phyloP scores from a whole-genome alignment of 1,140 invertebrate species.

The Asobara japonica region DNA sequence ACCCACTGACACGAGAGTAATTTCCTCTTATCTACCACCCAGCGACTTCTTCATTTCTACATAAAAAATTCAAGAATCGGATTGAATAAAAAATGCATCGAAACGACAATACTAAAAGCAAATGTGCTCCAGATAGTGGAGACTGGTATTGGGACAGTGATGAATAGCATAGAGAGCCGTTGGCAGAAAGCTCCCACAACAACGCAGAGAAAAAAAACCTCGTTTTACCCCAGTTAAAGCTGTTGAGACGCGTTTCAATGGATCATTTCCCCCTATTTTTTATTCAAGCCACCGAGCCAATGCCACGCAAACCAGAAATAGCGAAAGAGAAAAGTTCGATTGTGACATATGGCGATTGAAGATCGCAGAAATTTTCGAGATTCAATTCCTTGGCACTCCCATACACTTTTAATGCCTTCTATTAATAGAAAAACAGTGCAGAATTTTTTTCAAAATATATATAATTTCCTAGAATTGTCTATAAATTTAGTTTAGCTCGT shows the following conservation, averaged over 20 bases:
- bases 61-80: background rate
- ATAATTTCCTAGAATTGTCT: no score
- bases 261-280: background rate
- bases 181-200: background rate
- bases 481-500: no score
- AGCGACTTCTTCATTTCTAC: no score
- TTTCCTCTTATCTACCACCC: no score
- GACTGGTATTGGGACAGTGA: conserved; percentile 8
- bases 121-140: conserved; percentile 11
- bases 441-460: no score
- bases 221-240: conserved; percentile 8
- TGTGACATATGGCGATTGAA: background rate
- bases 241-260: conserved; percentile 7
- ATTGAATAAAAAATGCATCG: background rate
- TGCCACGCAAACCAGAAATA: conserved; percentile 5
- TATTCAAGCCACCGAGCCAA: background rate
- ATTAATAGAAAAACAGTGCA: no score
- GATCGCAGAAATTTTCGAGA: background rate
- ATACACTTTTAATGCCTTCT: no score
- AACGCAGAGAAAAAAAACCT: background rate
- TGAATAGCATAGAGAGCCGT: background rate
- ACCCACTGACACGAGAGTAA: no score
- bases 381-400: background rate
- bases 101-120: conserved; percentile 14
- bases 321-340: background rate